phyloP scores from a whole-genome alignment of 2,888 invertebrate genomes.

The Drosophila yooni region DNA sequence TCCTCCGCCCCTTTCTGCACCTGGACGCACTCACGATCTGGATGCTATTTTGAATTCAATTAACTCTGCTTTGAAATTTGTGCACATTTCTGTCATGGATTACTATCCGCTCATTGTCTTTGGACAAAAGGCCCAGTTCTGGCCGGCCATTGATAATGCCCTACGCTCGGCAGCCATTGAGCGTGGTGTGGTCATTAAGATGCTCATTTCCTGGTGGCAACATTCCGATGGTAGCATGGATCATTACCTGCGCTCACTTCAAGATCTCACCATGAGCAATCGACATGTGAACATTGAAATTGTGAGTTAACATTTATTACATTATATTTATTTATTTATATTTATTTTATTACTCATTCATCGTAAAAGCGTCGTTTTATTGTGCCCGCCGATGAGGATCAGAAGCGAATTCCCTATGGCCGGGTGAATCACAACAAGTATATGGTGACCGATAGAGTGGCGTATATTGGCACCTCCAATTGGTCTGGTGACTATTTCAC shows the following conservation, averaged over 20 bases:
- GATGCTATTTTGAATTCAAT: constrained; percentile 94
- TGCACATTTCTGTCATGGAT: constrained; percentile 98
- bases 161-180: constrained; percentile 94
- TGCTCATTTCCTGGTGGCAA: constrained; percentile 95
- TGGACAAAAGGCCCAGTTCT: constrained; percentile 90
- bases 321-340: not conserved
- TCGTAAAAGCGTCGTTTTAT: constrained; percentile 88
- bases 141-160: constrained; percentile 97
- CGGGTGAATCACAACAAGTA: constrained; percentile 99
- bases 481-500: constrained; percentile 99
- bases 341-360: not conserved
- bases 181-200: constrained; percentile 90
- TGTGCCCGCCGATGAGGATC: constrained; percentile 92
- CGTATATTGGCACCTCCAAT: constrained; percentile 98
- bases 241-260: constrained; percentile 92
- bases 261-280: constrained; percentile 86
- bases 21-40: constrained; percentile 93
- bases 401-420: constrained; percentile 93
- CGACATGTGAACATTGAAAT: constrained; percentile 90
- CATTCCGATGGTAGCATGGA: constrained; percentile 92
- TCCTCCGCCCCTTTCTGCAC: constrained; percentile 93
- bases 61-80: constrained; percentile 91
- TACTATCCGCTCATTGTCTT: constrained; percentile 94
- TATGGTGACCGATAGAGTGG: constrained; percentile 98
- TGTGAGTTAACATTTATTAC: constrained; percentile 85